phyloP scores from a whole-genome alignment of 1,140 invertebrate species.

The Listronotus oregonensis region DNA sequence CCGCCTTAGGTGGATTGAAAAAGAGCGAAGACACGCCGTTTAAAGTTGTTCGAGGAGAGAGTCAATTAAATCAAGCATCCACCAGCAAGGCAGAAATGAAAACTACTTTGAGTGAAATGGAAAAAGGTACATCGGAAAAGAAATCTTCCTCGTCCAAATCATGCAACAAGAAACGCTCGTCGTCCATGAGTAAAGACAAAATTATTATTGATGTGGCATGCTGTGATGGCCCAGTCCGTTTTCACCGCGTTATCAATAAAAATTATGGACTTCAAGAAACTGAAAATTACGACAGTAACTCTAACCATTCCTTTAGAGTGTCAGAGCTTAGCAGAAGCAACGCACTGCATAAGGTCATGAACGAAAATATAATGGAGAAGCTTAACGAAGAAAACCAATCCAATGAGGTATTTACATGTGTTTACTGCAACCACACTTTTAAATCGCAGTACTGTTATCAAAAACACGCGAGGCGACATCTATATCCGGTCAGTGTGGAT shows the following conservation, averaged over 20 bases:
- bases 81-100: conserved; percentile 52
- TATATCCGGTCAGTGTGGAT: conserved; percentile 61
- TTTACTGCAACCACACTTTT: conserved; percentile 80
- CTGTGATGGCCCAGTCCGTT: conserved; percentile 84
- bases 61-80: conserved; percentile 37
- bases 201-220: conserved; percentile 81
- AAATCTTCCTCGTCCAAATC: conserved; percentile 20
- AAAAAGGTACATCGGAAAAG: conserved; percentile 43
- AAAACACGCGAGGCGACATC: conserved; percentile 75
- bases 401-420: conserved; percentile 67
- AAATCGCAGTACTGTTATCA: conserved; percentile 83
- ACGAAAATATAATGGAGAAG: conserved; percentile 57
- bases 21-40: neutral
- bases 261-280: conserved; percentile 64
- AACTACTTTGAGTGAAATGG: conserved; percentile 50
- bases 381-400: conserved; percentile 48
- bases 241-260: conserved; percentile 77
- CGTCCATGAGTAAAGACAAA: conserved; percentile 49
- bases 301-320: conserved; percentile 15
- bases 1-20: conserved; percentile 28
- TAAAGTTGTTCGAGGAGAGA: too few species aligned
- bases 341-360: conserved; percentile 58
- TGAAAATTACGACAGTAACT: conserved; percentile 45
- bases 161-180: conserved; percentile 27
- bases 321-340: conserved; percentile 51